phyloP scores from a whole-genome alignment of 2,797 vertebrate species.

The Sarcoramphus papa region DNA sequence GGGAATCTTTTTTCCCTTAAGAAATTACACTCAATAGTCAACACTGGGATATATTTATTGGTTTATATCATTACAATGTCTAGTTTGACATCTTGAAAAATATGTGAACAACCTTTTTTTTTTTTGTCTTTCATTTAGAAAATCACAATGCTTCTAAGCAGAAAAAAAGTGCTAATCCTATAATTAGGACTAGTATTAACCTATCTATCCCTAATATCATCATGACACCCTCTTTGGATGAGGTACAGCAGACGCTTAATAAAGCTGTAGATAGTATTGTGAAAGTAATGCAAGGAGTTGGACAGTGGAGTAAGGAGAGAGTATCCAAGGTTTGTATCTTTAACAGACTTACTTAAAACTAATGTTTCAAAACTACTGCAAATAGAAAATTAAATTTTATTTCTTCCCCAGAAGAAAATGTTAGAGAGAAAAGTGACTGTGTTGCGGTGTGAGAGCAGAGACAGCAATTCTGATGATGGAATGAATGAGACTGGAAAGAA shows the following conservation, averaged over 20 bases:
- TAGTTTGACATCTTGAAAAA: neutral
- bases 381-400: neutral
- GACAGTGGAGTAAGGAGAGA: constrained; percentile 88
- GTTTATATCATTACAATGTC: neutral
- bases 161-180: constrained; percentile 72
- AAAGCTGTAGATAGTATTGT: constrained; percentile 82
- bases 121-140: constrained; percentile 61
- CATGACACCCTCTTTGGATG: constrained; percentile 85
- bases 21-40: neutral
- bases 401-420: constrained; percentile 75
- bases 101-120: neutral
- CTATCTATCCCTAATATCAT: constrained; percentile 87
- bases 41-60: neutral
- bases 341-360: neutral
- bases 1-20: neutral
- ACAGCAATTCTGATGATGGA: constrained; percentile 82
- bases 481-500: constrained; percentile 65
- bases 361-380: neutral
- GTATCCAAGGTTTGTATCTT: constrained; percentile 78
- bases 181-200: constrained; percentile 82
- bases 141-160: constrained; percentile 57
- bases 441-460: constrained; percentile 70
- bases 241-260: constrained; percentile 89
- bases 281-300: constrained; percentile 85
- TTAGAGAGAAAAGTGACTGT: constrained; percentile 77